phyloP scores from a whole-genome alignment of 1,140 invertebrate genomes.

The Aphelenchoides fujianensis region DNA sequence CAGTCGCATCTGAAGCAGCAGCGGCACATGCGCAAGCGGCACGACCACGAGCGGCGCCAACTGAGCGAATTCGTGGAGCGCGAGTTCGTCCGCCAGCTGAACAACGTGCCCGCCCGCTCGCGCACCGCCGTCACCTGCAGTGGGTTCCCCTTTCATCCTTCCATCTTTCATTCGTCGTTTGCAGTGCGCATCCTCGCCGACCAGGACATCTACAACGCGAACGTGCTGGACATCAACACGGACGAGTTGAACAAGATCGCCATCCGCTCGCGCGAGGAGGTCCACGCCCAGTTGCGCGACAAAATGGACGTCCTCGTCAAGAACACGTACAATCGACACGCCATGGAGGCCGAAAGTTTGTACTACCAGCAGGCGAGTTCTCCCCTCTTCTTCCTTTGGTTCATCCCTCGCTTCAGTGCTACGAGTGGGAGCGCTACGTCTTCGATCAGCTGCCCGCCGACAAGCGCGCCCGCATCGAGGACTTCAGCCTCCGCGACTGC shows the following conservation, averaged over 20 bases:
- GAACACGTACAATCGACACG: background rate
- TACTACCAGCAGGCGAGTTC: background rate
- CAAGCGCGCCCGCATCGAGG: background rate
- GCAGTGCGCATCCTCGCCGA: background rate
- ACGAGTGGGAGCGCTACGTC: background rate
- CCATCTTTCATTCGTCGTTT: background rate
- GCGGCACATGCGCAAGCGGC: slow-evolving; percentile 7
- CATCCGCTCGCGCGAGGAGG: background rate
- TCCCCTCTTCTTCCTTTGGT: background rate
- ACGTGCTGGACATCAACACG: slow-evolving; percentile 8
- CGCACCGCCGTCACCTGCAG: background rate
- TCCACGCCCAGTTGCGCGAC: background rate
- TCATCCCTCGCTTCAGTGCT: background rate
- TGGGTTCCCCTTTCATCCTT: background rate
- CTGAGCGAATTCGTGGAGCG: background rate
- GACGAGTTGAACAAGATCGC: slow-evolving; percentile 14
- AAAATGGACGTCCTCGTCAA: slow-evolving; percentile 3
- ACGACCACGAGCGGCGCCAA: background rate
- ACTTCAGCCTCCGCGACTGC: slow-evolving; percentile 9
- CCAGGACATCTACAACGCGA: slow-evolving; percentile 8
- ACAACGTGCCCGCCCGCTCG: background rate
- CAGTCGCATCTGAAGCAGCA: background rate
- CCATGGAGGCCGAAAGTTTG: slow-evolving; percentile 2
- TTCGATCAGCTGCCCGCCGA: background rate
- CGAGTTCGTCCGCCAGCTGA: slow-evolving; percentile 1